A percentile compares a stretch with the other conserved stretches of the same genome.
These are phyloP conservation scores for Climacteris rufus DNA, from an alignment of 2,113 vertebrate species.

Conservation along the genomic window DNA sequence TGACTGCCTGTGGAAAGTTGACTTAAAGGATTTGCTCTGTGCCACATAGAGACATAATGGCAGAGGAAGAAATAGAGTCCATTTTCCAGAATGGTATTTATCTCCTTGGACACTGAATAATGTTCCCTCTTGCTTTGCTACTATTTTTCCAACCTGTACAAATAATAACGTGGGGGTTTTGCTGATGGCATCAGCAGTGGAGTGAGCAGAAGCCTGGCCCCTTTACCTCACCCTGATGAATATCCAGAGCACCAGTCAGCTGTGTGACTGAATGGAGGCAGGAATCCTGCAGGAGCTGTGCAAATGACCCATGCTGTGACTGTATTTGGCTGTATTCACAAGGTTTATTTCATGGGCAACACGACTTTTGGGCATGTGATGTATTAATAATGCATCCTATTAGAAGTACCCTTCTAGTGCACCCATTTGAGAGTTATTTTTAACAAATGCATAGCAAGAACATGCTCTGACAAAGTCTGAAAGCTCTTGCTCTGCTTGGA, in stretches of 20 bases:
- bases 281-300: neutral
- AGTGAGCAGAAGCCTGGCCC: neutral
- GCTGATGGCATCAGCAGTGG: neutral
- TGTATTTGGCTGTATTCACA: neutral
- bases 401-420: neutral
- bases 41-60: neutral
- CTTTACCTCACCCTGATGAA: neutral
- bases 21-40: neutral
- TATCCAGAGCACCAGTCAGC: neutral
- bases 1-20: neutral
- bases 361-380: neutral
- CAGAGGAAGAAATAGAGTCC: neutral
- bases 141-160: neutral
- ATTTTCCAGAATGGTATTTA: neutral
- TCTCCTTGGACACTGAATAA: neutral
- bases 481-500: neutral
- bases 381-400: neutral
- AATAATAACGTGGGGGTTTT: neutral
- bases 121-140: neutral
- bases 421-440: constrained; percentile 12
- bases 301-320: neutral
- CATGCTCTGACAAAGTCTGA: neutral
- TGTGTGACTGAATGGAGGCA: neutral
- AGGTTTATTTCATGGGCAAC: neutral
- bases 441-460: constrained; percentile 1